Evolutionary conservation across 64 coral and sea anemone species (phyloP).

Genomic region (Actinia equina): DNA sequence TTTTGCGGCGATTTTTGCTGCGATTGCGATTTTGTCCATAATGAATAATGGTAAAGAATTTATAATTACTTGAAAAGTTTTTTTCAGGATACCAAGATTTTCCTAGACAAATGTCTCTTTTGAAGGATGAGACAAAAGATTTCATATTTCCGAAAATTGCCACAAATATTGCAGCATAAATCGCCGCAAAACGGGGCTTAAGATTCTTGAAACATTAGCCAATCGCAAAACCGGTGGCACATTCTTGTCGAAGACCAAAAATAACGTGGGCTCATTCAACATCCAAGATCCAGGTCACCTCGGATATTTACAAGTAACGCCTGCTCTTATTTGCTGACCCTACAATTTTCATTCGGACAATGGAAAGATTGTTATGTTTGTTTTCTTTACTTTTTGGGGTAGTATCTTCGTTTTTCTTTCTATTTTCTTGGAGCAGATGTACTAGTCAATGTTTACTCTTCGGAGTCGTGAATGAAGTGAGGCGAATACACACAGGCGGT

Average conservation of each 20-base stretch:
- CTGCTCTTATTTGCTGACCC: not conserved
- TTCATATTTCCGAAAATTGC: too few species aligned
- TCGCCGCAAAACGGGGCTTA: too few species aligned
- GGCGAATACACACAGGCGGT: not conserved
- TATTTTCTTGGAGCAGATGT: slow-evolving; percentile 10
- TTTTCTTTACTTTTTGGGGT: not conserved
- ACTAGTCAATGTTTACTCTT: not conserved
- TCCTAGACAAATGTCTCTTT: too few species aligned
- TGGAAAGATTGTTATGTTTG: not conserved
- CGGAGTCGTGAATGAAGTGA: not conserved
- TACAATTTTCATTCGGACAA: not conserved
- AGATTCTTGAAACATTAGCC: too few species aligned
- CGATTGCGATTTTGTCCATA: too few species aligned
- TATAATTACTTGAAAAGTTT: too few species aligned
- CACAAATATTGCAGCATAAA: too few species aligned
- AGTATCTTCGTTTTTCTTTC: not conserved
- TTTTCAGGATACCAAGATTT: too few species aligned
- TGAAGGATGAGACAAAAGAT: too few species aligned
- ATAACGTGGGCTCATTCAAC: not conserved
- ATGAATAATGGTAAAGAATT: too few species aligned
- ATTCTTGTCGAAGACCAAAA: not conserved
- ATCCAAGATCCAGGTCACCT: not conserved
- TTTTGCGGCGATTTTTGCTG: too few species aligned
- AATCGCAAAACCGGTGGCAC: too few species aligned
- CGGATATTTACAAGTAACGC: not conserved